Percentiles rank a stretch among this genome's conserved stretches.
These are phyloP conservation scores for Monomorium pharaonis DNA, from an alignment of 1,140 invertebrate genomes.

Conservation along the genomic window DNA sequence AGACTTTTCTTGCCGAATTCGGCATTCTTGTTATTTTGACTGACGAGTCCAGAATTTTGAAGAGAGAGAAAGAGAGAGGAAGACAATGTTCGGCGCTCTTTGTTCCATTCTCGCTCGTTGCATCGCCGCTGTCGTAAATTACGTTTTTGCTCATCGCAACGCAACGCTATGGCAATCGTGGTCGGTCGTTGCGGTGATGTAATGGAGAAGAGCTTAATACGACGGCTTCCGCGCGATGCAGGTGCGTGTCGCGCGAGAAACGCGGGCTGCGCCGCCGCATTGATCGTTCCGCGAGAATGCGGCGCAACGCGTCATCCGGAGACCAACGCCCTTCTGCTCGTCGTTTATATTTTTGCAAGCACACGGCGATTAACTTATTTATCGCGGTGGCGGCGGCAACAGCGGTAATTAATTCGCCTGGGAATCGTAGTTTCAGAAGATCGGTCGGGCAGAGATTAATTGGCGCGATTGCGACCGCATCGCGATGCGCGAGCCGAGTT, in stretches of 20 bases:
- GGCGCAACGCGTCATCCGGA: conserved; percentile 22
- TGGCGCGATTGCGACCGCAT: conserved; percentile 2
- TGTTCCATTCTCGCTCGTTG: not conserved
- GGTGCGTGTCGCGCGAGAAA: conserved; percentile 57
- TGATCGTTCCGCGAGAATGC: conserved; percentile 63
- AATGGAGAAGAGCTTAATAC: conserved; percentile 24
- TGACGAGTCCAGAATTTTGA: conserved; percentile 59
- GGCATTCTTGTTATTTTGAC: conserved; percentile 13
- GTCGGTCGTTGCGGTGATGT: conserved; percentile 38
- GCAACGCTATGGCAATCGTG: conserved; percentile 42
- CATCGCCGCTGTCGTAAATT: conserved; percentile 77
- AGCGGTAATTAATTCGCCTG: conserved; percentile 51
- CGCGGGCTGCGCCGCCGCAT: conserved; percentile 1
- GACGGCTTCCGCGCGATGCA: conserved; percentile 57
- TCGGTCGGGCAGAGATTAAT: conserved; percentile 34
- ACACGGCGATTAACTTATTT: conserved; percentile 47
- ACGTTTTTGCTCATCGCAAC: conserved; percentile 75
- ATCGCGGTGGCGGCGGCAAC: not conserved
- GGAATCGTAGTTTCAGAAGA: conserved; percentile 33
- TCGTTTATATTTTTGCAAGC: not conserved
- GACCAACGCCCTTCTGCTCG: conserved; percentile 62
- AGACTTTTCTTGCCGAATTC: not conserved
- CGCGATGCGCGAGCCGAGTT: not conserved
- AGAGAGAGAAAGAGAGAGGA: not conserved
- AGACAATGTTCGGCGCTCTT: not conserved